Evolutionary conservation across 2,797 vertebrate genomes (phyloP).

Genomic region (Nannoperca australis): DNA sequence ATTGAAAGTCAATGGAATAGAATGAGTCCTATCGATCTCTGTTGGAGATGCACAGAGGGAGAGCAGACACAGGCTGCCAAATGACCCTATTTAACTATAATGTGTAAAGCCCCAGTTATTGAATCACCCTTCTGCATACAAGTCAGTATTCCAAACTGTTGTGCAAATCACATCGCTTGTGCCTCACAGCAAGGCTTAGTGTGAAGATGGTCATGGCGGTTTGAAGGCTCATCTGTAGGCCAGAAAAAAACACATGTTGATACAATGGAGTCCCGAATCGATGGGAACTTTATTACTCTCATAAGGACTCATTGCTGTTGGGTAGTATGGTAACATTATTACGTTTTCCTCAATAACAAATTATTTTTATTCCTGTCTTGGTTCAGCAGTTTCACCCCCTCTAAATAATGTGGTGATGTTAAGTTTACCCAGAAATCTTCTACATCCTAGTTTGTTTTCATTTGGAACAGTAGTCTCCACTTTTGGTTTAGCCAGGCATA

Average conservation of each 20-base stretch:
- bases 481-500: conserved; percentile 17
- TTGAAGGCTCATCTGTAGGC: conserved; percentile 39
- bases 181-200: conserved; percentile 41
- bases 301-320: conserved; percentile 28
- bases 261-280: conserved; percentile 32
- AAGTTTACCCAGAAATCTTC: conserved; percentile 56
- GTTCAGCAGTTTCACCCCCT: conserved; percentile 44
- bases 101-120: conserved; percentile 67
- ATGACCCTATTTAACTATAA: conserved; percentile 76
- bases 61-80: conserved; percentile 56
- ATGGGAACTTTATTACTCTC: conserved; percentile 36
- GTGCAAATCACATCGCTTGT: conserved; percentile 56
- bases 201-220: conserved; percentile 27
- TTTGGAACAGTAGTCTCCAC: conserved; percentile 27
- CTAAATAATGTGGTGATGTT: conserved; percentile 35
- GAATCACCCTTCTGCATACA: conserved; percentile 51
- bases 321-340: conserved; percentile 38
- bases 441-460: conserved; percentile 52
- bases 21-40: conserved; percentile 77
- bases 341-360: conserved; percentile 52
- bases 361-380: conserved; percentile 39
- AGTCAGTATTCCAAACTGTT: conserved; percentile 45
- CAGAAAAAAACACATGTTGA: conserved; percentile 26
- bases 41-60: conserved; percentile 54
- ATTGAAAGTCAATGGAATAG: conserved; percentile 79